Evolutionary conservation across 2,113 vertebrate genomes (phyloP).

Genomic region (Oophaga pumilio): DNA sequence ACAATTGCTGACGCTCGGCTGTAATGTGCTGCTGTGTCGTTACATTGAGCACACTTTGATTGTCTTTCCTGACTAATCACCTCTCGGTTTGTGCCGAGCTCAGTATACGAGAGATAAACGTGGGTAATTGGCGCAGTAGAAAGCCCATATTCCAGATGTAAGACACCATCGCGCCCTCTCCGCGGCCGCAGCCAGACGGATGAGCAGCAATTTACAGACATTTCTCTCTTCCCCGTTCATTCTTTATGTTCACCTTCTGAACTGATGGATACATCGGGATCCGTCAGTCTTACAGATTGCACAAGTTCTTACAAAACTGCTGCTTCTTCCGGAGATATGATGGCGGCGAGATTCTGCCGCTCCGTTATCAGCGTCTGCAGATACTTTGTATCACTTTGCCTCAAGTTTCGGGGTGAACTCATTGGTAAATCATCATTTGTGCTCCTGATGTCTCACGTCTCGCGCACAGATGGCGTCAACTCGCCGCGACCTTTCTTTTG

Average conservation of each 20-base stretch:
- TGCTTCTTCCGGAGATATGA: neutral
- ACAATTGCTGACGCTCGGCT: neutral
- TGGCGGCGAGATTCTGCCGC: neutral
- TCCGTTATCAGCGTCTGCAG: neutral
- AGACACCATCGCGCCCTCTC: neutral
- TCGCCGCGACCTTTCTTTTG: neutral
- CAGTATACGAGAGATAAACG: constrained; percentile 7
- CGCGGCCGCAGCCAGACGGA: constrained; percentile 20
- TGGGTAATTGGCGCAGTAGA: constrained; percentile 13
- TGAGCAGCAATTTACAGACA: constrained; percentile 18
- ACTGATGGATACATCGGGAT: neutral
- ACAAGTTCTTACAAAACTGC: neutral
- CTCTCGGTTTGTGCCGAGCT: neutral
- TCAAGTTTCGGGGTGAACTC: neutral
- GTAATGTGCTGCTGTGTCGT: constrained; percentile 42
- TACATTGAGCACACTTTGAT: constrained; percentile 33
- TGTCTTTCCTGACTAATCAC: constrained; percentile 45
- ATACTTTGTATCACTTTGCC: constrained; percentile 47
- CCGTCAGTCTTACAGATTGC: neutral
- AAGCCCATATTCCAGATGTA: constrained; percentile 35
- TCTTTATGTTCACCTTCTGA: constrained; percentile 41
- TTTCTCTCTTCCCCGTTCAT: constrained; percentile 2
- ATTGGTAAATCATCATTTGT: neutral
- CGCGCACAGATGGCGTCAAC: constrained; percentile 12
- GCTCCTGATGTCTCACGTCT: no score